phyloP scores from a whole-genome alignment of 2,888 invertebrate species.

The Nysson spinosus region DNA sequence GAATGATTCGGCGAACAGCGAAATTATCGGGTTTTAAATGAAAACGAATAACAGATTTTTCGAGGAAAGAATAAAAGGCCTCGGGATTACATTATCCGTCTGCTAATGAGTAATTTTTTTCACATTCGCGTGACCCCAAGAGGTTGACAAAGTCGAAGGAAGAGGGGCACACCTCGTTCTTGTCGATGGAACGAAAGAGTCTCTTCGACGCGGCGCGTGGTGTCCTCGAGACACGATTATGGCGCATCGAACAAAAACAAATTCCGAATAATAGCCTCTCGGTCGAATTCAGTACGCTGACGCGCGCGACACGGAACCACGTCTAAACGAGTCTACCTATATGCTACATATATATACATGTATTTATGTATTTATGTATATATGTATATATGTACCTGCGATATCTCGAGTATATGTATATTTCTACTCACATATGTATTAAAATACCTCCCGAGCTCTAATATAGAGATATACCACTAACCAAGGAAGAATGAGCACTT shows the following conservation, averaged over 20 bases:
- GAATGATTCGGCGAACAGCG: no score
- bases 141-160: constrained; percentile 31
- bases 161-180: constrained; percentile 16
- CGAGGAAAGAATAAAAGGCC: constrained; percentile 5
- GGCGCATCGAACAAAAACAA: constrained; percentile 61
- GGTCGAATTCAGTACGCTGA: constrained; percentile 51
- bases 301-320: constrained; percentile 27
- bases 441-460: no score
- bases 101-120: constrained; percentile 39
- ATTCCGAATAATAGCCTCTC: constrained; percentile 60
- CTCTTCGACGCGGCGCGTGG: constrained; percentile 20
- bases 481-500: no score
- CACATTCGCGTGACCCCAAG: background rate
- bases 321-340: constrained; percentile 7
- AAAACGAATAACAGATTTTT: constrained; percentile 1
- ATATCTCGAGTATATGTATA: no score
- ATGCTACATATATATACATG: background rate
- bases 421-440: no score
- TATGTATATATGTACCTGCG: constrained; percentile 5
- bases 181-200: constrained; percentile 21
- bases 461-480: no score
- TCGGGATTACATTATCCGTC: constrained; percentile 22
- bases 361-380: background rate
- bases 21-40: no score
- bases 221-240: constrained; percentile 58